Percentiles rank a stretch among this genome's conserved stretches.
Evolutionary conservation across 2,113 vertebrate species (phyloP).

Genomic region (Rallus limicola): DNA sequence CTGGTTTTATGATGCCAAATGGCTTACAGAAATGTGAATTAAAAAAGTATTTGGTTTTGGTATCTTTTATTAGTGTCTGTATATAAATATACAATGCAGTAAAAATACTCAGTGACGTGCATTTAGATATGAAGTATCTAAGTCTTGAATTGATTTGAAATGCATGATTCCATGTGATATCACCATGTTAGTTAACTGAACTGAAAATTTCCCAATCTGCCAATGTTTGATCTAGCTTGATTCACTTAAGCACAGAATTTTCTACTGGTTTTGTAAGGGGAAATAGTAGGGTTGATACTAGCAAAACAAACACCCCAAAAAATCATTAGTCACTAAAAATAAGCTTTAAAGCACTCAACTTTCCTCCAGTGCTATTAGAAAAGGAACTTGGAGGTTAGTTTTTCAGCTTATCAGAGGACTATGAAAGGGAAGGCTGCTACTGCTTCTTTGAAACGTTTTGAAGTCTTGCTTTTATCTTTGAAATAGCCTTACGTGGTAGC

Average conservation of each 20-base stretch:
- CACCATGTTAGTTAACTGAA: background rate
- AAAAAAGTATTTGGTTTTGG: background rate
- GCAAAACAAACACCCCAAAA: background rate
- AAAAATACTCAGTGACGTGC: background rate
- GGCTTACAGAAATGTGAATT: background rate
- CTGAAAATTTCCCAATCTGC: background rate
- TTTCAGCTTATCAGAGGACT: background rate
- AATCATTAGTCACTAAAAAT: background rate
- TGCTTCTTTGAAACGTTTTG: background rate
- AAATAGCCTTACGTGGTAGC: background rate
- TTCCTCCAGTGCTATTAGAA: background rate
- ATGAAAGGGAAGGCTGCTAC: background rate
- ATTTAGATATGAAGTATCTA: background rate
- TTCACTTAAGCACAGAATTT: background rate
- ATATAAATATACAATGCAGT: background rate
- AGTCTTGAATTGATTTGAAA: background rate
- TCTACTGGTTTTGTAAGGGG: background rate
- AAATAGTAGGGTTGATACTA: background rate
- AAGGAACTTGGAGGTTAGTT: background rate
- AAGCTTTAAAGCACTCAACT: background rate
- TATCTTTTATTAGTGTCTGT: background rate
- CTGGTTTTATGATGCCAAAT: background rate
- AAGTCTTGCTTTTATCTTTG: constrained; percentile 1
- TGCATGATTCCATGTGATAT: no score
- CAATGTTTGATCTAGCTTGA: background rate